Conservation (phyloP, 1,140 invertebrate genomes). For the Capitella teleta region DNA sequence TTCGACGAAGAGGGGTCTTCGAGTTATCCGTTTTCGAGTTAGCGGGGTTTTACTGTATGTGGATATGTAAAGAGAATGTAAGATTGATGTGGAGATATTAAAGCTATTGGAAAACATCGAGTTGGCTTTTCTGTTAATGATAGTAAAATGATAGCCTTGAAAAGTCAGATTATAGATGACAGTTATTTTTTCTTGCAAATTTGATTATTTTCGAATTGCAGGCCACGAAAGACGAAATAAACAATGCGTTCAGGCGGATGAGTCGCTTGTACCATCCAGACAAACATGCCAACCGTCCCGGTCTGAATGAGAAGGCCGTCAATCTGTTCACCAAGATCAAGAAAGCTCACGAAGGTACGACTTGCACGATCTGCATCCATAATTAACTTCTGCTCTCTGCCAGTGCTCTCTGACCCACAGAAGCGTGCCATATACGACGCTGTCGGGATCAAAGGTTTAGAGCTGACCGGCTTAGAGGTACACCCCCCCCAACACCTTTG, state of each 20-base stretch:
- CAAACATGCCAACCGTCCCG: constrained; percentile 69
- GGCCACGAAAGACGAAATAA: constrained; percentile 81
- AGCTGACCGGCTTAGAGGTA: constrained; percentile 85
- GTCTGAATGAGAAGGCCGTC: constrained; percentile 74
- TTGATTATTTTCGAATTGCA: too few relatives aligned
- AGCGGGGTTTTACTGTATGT: too few relatives aligned
- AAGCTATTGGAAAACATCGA: too few relatives aligned
- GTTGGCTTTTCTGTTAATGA: too few relatives aligned
- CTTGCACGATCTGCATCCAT: not conserved
- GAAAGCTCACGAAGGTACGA: constrained; percentile 77
- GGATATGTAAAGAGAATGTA: too few relatives aligned
- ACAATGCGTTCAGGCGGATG: constrained; percentile 74
- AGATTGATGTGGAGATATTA: too few relatives aligned
- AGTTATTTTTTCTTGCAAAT: too few relatives aligned
- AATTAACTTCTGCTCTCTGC: constrained; percentile 14
- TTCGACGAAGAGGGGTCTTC: too few relatives aligned
- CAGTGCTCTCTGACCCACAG: constrained; percentile 66
- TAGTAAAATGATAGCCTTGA: too few relatives aligned
- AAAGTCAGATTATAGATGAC: too few relatives aligned
- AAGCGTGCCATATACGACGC: constrained; percentile 70
- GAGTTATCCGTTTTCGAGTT: too few relatives aligned
- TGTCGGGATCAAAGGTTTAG: constrained; percentile 63
- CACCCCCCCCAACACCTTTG: not conserved
- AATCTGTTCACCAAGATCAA: constrained; percentile 82
- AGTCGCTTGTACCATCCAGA: constrained; percentile 90